Conservation (phyloP, 2,113 vertebrate genomes). For the Porphyrio hochstetteri region DNA sequence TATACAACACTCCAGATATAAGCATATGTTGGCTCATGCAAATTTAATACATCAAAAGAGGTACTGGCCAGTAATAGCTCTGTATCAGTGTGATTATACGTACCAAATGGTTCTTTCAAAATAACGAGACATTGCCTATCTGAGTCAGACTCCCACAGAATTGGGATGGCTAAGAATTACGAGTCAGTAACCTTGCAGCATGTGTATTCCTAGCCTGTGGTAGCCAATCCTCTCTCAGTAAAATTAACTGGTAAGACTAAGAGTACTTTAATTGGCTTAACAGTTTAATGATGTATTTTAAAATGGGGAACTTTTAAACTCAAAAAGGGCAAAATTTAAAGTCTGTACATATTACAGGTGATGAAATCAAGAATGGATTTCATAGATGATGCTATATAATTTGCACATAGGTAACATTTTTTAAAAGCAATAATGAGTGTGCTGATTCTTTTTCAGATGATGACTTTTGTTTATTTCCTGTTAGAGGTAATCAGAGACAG, state of each 20-base stretch:
- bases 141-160: neutral
- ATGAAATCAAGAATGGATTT: neutral
- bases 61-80: neutral
- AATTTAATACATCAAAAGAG: neutral
- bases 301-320: constrained; percentile 33
- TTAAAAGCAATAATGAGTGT: constrained; percentile 20
- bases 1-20: neutral
- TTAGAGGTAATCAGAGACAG: constrained; percentile 1
- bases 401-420: constrained; percentile 46
- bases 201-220: neutral
- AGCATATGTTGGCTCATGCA: neutral
- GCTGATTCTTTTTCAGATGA: constrained; percentile 10
- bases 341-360: neutral
- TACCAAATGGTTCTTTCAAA: neutral
- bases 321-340: constrained; percentile 38
- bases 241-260: constrained; percentile 10
- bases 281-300: constrained; percentile 26
- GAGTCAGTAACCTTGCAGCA: neutral
- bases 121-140: neutral
- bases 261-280: constrained; percentile 11
- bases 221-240: neutral
- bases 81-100: neutral
- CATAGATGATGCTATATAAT: constrained; percentile 14
- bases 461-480: neutral
- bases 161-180: neutral